Conservation (phyloP, 2,113 vertebrate genomes). For the Xiphias gladius region DNA sequence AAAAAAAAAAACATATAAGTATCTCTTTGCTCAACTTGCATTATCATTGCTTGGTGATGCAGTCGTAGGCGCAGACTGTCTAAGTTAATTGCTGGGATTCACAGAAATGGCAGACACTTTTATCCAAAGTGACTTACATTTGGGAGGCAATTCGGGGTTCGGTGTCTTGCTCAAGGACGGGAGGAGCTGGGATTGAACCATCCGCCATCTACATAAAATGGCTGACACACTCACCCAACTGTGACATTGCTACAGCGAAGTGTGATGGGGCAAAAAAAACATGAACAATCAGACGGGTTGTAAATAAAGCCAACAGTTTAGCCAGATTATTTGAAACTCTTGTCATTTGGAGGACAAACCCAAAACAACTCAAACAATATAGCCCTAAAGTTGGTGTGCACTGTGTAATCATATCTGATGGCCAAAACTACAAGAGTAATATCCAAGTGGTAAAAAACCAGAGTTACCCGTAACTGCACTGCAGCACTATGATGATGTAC, state of each 20-base stretch:
- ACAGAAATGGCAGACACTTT: neutral
- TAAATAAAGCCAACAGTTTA: neutral
- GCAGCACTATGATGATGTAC: neutral
- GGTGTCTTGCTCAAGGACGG: neutral
- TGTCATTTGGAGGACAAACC: no score
- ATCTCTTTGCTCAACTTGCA: neutral
- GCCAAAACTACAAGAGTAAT: no score
- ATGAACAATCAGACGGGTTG: no score
- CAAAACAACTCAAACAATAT: no score
- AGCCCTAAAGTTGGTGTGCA: no score
- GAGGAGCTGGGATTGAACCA: neutral
- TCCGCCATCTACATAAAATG: neutral
- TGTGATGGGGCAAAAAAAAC: neutral
- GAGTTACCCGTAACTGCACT: neutral
- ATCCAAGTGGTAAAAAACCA: no score
- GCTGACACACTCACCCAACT: neutral
- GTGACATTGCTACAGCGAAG: no score
- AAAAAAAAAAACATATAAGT: no score
- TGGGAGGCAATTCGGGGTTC: neutral
- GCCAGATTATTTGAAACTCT: no score
- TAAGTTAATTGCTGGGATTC: no score
- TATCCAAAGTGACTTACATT: neutral
- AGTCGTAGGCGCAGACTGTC: no score
- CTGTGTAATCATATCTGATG: no score
- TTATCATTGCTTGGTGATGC: neutral